Conservation (phyloP, 2,888 invertebrate species). For the Parnassius apollo region DNA sequence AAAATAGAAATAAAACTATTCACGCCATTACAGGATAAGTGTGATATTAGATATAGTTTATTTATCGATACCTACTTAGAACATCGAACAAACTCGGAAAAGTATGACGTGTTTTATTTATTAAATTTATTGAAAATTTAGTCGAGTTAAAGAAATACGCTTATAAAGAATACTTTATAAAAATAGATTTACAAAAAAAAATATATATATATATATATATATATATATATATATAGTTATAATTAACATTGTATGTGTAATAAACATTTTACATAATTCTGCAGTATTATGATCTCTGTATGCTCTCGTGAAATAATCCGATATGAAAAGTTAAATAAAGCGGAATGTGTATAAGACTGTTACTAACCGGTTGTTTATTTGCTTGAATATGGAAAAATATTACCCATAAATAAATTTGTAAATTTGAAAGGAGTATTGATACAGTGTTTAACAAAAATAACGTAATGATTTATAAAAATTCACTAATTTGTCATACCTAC, state of each 20-base stretch:
- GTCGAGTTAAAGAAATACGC: conserved; percentile 49
- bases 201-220: too few relatives aligned
- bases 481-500: too few relatives aligned
- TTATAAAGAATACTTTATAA: conserved; percentile 48
- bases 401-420: too few relatives aligned
- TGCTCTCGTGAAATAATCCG: neutral
- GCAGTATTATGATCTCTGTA: neutral
- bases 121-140: conserved; percentile 4
- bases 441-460: too few relatives aligned
- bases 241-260: too few relatives aligned
- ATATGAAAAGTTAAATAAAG: neutral
- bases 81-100: neutral
- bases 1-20: conserved; percentile 31
- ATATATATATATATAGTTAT: too few relatives aligned
- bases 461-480: too few relatives aligned
- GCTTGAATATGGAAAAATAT: neutral
- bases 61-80: neutral
- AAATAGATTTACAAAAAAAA: too few relatives aligned
- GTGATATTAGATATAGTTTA: conserved; percentile 63
- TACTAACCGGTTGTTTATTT: neutral
- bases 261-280: neutral
- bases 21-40: conserved; percentile 41
- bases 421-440: too few relatives aligned
- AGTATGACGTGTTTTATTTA: conserved; percentile 15
- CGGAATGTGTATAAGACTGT: neutral